Base-by-base conservation (phyloP, 1,140 invertebrate species). In the Planococcus citri region DNA sequence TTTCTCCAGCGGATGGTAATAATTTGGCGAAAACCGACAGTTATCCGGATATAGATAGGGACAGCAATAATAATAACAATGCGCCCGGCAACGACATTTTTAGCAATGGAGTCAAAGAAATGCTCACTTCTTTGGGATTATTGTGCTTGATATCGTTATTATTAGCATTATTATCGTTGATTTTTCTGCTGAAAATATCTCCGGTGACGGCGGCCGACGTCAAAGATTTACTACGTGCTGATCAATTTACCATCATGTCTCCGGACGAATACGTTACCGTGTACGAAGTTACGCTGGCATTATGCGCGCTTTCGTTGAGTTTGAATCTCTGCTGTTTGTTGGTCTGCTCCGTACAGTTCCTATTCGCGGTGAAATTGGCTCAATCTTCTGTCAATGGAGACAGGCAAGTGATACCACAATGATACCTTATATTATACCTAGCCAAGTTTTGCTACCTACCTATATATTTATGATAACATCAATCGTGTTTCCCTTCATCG, bases 261-360 rank as follows among this genome's bases (percentile, higher is more conserved):
- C 78, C 80, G 20, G 89, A 91, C 75, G 90, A 93, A 75, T 92
- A 92, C 74, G 86, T 88, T 24, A 86, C 91, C 71, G 89, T 95
- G 27, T 92, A 93, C 77, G 92, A 95, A 82, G 91, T 95, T 1
- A 92, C 91, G 1, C 81, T 94, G 72, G 91, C 91, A 6, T 81
- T 95, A 71, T 91, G 90, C 76, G 91, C 92, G 12, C 82, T 95
- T 70, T 92, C 92, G 24, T 80, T 95, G 24, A 91, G 90, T 0
- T 79, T 95, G 27, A 92, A 95, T 78, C 82, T 95, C 20, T 94
- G 91, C 80, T 95, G 92, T 77, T 82, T 95, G 41, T 84, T 96
- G 71, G 91, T 96, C 70, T 96, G 92, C 82, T 89, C 91, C 72
- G 92, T 94, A 75, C 93, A 96, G 81, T 94, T 94, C 81, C 84